Percentiles rank a stretch among this genome's conserved stretches.
Evolutionary conservation across 2,888 invertebrate species (phyloP).

Genomic region (Cheilosia grossa): DNA sequence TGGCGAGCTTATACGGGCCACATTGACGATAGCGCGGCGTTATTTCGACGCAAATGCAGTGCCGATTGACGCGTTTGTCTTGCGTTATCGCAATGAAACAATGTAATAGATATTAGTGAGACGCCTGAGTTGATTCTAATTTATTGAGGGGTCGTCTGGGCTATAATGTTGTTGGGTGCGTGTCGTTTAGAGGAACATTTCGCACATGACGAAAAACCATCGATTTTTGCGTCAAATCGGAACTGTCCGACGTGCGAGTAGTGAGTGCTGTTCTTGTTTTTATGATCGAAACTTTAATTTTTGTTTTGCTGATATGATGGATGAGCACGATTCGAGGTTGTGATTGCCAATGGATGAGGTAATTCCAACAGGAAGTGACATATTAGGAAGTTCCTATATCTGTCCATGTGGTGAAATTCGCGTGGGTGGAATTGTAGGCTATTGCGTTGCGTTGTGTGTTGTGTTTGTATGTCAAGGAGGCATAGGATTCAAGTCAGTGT

Average conservation of each 20-base stretch:
- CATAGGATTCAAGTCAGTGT: too few species aligned
- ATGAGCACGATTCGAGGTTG: conserved; percentile 33
- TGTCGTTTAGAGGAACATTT: conserved; percentile 3
- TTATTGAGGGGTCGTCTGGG: conserved; percentile 42
- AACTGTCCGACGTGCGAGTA: conserved; percentile 13
- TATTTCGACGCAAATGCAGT: neutral
- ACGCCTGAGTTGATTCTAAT: conserved; percentile 20
- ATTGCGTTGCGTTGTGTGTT: too few species aligned
- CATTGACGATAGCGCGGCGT: neutral
- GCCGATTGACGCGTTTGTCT: conserved; percentile 43
- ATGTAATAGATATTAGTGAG: conserved; percentile 5
- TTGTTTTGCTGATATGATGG: conserved; percentile 9
- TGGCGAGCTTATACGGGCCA: neutral
- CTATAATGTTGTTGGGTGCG: neutral
- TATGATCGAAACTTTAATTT: conserved; percentile 37
- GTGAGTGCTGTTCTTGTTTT: neutral
- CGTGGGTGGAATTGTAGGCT: neutral
- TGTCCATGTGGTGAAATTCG: neutral
- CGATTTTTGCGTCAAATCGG: conserved; percentile 42
- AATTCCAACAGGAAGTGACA: conserved; percentile 28
- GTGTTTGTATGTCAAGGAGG: too few species aligned
- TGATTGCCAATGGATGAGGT: conserved; percentile 25
- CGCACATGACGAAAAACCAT: conserved; percentile 13
- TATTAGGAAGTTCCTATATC: conserved; percentile 2
- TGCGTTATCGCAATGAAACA: neutral